A percentile compares a stretch with the other conserved stretches of the same genome.
phyloP scores from a whole-genome alignment of 2,888 invertebrate species.

The Rhodophaea formosa region DNA sequence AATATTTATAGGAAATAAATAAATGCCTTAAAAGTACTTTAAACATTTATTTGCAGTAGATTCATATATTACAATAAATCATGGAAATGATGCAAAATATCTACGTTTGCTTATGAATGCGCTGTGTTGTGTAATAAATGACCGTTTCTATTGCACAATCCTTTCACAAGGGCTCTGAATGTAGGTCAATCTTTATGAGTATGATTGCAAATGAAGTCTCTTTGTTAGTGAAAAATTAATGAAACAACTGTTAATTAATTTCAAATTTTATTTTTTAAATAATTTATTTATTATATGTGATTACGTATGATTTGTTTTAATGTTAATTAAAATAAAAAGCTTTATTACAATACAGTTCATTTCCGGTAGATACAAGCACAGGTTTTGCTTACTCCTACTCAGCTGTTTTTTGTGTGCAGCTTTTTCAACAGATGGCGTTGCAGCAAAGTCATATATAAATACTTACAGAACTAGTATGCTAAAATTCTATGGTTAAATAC shows the following conservation, averaged over 20 bases:
- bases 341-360: not conserved
- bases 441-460: not conserved
- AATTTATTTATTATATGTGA: not conserved
- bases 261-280: constrained; percentile 1
- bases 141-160: constrained; percentile 82
- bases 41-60: constrained; percentile 36
- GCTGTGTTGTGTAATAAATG: constrained; percentile 78
- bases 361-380: constrained; percentile 4
- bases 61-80: constrained; percentile 36
- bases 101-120: constrained; percentile 75
- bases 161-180: constrained; percentile 81
- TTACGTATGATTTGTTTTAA: not conserved
- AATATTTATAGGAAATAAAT: constrained; percentile 5
- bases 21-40: constrained; percentile 40
- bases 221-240: constrained; percentile 18
- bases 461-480: not conserved
- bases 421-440: constrained; percentile 5
- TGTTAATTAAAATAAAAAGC: not conserved
- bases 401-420: not conserved
- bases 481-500: not conserved
- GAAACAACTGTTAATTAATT: constrained; percentile 4
- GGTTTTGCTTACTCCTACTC: not conserved
- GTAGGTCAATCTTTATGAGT: constrained; percentile 78
- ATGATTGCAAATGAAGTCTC: constrained; percentile 53
- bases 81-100: constrained; percentile 68